phyloP scores from a whole-genome alignment of 2,888 invertebrate species.

The Thereva nobilitata region DNA sequence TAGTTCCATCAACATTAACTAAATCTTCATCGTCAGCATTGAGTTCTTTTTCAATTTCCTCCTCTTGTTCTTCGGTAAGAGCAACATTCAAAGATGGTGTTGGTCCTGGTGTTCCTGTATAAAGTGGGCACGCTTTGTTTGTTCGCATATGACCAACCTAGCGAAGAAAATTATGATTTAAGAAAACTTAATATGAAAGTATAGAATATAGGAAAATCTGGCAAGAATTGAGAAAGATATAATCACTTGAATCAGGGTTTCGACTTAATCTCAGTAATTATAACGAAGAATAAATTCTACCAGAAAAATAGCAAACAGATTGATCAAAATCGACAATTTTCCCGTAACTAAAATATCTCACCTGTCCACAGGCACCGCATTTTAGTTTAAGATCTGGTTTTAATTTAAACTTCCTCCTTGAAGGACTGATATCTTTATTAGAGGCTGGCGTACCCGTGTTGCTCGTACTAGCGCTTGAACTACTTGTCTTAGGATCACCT shows the following conservation, averaged over 20 bases:
- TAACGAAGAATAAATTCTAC: too few species aligned
- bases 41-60: conserved; percentile 76
- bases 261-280: too few species aligned
- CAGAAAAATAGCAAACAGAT: background rate
- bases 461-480: conserved; percentile 45
- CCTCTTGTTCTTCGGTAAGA: conserved; percentile 82
- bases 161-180: background rate
- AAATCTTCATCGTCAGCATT: conserved; percentile 81
- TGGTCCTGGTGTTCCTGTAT: conserved; percentile 69
- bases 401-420: conserved; percentile 79
- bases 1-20: conserved; percentile 93
- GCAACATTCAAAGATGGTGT: conserved; percentile 69
- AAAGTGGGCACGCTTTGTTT: conserved; percentile 96
- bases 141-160: conserved; percentile 67
- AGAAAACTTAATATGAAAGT: background rate
- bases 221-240: too few species aligned
- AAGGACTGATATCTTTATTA: conserved; percentile 64
- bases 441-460: conserved; percentile 48
- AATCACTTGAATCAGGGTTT: too few species aligned
- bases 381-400: conserved; percentile 89
- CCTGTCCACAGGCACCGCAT: conserved; percentile 94
- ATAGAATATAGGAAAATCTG: background rate
- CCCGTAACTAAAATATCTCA: conserved; percentile 5
- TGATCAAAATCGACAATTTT: too few species aligned
- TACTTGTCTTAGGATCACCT: conserved; percentile 54